Conservation (phyloP, 1,140 invertebrate genomes). For the Hylaeus anthracinus region DNA sequence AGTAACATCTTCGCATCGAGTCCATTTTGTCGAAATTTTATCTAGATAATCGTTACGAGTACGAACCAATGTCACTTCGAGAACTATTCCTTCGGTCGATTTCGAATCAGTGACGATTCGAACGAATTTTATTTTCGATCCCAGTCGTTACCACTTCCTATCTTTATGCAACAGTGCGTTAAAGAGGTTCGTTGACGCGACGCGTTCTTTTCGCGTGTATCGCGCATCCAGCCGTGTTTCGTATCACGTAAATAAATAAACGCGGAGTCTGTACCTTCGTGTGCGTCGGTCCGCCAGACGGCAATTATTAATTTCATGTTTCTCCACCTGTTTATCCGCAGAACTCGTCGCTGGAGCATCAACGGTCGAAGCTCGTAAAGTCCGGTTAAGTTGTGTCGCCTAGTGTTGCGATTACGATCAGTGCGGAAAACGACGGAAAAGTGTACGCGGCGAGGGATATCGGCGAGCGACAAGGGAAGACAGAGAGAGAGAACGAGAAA, state of each 20-base stretch:
- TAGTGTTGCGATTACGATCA: slow-evolving; percentile 38
- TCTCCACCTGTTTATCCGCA: slow-evolving; percentile 46
- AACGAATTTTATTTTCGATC: too few relatives aligned
- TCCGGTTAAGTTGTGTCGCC: slow-evolving; percentile 34
- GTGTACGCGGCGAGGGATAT: slow-evolving; percentile 28
- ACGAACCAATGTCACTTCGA: too few relatives aligned
- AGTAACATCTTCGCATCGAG: too few relatives aligned
- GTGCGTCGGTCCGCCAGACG: not conserved
- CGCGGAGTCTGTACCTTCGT: not conserved
- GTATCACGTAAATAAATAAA: not conserved
- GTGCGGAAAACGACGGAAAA: slow-evolving; percentile 35
- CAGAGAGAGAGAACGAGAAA: slow-evolving; percentile 6
- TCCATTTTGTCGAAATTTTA: too few relatives aligned
- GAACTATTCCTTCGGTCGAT: too few relatives aligned
- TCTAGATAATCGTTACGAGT: too few relatives aligned
- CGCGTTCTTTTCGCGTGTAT: too few relatives aligned
- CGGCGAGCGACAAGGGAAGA: slow-evolving; percentile 24
- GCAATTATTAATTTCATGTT: slow-evolving; percentile 41
- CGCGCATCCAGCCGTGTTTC: too few relatives aligned
- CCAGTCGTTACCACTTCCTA: too few relatives aligned
- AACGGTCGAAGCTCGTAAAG: slow-evolving; percentile 23
- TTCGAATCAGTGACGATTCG: too few relatives aligned
- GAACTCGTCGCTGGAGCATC: slow-evolving; percentile 50
- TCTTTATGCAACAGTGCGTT: too few relatives aligned
- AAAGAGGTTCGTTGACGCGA: too few relatives aligned